These are phyloP conservation scores for Amphimallon solstitiale DNA, from an alignment of 2,888 invertebrate species.

Conservation along the genomic window DNA sequence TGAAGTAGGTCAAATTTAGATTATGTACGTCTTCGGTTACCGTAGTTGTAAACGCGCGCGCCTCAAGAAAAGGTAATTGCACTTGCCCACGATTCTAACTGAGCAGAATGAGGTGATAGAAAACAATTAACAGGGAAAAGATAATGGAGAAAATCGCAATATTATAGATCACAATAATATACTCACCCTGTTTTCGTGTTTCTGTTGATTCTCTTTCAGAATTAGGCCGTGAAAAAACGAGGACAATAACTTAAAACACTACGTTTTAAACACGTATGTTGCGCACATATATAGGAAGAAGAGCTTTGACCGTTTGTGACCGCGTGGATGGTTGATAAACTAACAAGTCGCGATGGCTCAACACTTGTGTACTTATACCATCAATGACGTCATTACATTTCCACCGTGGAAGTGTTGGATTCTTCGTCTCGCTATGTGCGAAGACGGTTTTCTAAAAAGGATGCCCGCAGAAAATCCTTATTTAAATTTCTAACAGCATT, in stretches of 20 bases:
- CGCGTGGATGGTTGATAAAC: conserved; percentile 55
- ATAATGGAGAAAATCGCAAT: too few relatives aligned
- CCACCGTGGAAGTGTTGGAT: conserved; percentile 33
- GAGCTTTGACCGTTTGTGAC: conserved; percentile 60
- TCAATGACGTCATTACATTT: conserved; percentile 54
- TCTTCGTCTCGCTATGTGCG: conserved; percentile 25
- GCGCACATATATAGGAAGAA: conserved; percentile 35
- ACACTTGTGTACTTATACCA: conserved; percentile 59
- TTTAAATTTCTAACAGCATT: too few relatives aligned
- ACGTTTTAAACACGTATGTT: conserved; percentile 21
- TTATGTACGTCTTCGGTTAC: conserved; percentile 16
- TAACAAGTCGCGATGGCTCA: conserved; percentile 56
- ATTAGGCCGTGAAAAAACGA: conserved; percentile 9
- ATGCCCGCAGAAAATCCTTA: not conserved
- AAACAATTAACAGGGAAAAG: conserved; percentile 10
- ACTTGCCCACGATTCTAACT: conserved; percentile 16
- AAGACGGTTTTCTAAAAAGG: conserved; percentile 1
- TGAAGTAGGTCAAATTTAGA: conserved; percentile 31
- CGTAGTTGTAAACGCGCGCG: conserved; percentile 13
- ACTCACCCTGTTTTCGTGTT: conserved; percentile 45
- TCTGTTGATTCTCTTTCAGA: conserved; percentile 27
- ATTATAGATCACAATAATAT: too few relatives aligned
- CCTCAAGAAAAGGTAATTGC: conserved; percentile 17
- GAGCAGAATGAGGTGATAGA: conserved; percentile 5
- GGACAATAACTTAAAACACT: conserved; percentile 24